phyloP scores from a whole-genome alignment of 2,113 vertebrate species.

The Dolichotis patagonum region DNA sequence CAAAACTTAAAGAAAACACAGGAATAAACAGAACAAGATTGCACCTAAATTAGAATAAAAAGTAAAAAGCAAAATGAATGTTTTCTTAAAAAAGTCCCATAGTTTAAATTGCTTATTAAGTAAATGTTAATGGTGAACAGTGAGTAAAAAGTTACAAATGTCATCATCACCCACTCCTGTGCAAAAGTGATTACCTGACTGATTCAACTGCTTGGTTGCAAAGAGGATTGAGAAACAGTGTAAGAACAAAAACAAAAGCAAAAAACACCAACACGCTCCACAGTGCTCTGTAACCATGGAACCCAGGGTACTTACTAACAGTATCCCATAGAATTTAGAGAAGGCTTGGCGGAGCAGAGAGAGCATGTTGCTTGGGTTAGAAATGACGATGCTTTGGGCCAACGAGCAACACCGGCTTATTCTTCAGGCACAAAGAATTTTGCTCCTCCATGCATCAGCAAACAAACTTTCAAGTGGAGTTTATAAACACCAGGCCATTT shows the following conservation, averaged over 20 bases:
- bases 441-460: accelerated
- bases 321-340: conserved; percentile 24
- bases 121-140: background rate
- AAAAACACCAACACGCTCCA: accelerated
- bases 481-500: background rate
- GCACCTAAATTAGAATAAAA: background rate
- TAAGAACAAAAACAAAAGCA: background rate
- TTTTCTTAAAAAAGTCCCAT: too few species aligned
- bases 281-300: accelerated
- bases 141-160: accelerated
- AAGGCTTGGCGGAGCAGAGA: conserved; percentile 59
- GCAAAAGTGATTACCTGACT: accelerated
- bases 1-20: accelerated
- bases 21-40: accelerated
- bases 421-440: background rate
- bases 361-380: conserved; percentile 34
- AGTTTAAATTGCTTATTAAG: accelerated
- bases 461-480: background rate
- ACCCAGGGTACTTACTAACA: conserved; percentile 60
- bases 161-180: accelerated
- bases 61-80: accelerated
- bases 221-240: accelerated
- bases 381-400: accelerated
- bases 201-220: background rate
- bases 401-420: background rate